Evolutionary conservation across 2,888 invertebrate species (phyloP).

Genomic region (Anoplius nigerrimus): DNA sequence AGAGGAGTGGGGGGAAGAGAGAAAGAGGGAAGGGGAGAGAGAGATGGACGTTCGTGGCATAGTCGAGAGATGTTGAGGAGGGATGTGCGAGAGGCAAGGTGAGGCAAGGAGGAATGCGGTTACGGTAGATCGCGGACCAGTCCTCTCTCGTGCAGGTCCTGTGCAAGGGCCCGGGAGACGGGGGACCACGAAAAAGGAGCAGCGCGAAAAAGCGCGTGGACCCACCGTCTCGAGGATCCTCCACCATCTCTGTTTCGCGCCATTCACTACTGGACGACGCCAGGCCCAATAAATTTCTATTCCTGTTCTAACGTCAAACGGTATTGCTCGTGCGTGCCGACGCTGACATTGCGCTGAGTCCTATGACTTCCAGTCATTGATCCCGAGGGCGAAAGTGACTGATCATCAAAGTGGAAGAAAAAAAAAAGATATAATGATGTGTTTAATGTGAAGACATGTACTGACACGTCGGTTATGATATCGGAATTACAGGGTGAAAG

Average conservation of each 20-base stretch:
- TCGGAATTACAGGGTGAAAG: too few relatives aligned
- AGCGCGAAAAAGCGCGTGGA: slow-evolving; percentile 43
- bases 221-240: slow-evolving; percentile 31
- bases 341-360: too few relatives aligned
- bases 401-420: slow-evolving; percentile 4
- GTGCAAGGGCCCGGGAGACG: slow-evolving; percentile 44
- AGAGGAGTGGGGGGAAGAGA: slow-evolving; percentile 18
- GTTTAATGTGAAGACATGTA: too few relatives aligned
- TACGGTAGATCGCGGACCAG: slow-evolving; percentile 70
- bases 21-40: slow-evolving; percentile 15
- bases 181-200: slow-evolving; percentile 54
- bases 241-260: slow-evolving; percentile 27
- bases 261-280: slow-evolving; percentile 47
- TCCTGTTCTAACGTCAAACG: slow-evolving; percentile 37
- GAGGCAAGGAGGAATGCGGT: slow-evolving; percentile 66
- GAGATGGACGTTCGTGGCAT: slow-evolving; percentile 25
- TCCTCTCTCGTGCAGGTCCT: slow-evolving; percentile 50
- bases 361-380: slow-evolving; percentile 10
- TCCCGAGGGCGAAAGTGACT: too few relatives aligned
- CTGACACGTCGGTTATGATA: too few relatives aligned
- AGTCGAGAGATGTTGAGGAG: slow-evolving; percentile 25
- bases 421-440: neutral
- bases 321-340: too few relatives aligned
- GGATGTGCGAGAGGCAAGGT: slow-evolving; percentile 41
- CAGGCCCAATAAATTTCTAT: slow-evolving; percentile 55